Evolutionary conservation across 2,888 invertebrate species (phyloP), one percentile per base, ranked within the genome.

Genomic region (Torymus auratus): DNA sequence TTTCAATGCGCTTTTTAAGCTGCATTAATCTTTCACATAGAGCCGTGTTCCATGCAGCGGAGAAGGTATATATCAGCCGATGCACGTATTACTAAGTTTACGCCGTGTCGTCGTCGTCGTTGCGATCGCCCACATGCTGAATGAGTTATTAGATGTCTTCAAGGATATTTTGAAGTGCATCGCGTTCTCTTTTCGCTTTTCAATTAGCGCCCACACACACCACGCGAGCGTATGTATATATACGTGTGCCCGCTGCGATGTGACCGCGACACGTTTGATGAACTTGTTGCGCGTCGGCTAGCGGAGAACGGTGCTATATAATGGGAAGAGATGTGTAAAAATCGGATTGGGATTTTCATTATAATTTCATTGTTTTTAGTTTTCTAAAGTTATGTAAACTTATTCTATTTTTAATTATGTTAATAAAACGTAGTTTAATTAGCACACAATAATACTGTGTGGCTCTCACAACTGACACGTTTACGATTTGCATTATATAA

Each of bases 81-180:
- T 28, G 28, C 28, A 4, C 28, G 28, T 68, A 68, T 55, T 52
- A 52, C 23, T 52, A 71, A 61, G 61, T 60, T 72, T 52, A 72
- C 62, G 3, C 28, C 28, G 28, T 28, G 28, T 28, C 28, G 28
- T 28, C 28, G 28, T 2, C 28, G 12, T 72, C 23, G n/a, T 17
- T 23, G 5, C n/a, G 12, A 62, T 23, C 53, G 15, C 62, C 50
- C n/a, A 62, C 60, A n/a, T 23, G 53, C 61, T 56, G 20, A 20
- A 65, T 74, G 56, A 56, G 14, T 65, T 55, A 74, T 73, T 61
- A 41, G 17, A 2, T 28, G 28, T 13, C 20, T 11, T 10, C 56
- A 65, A 74, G 55, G 61, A 62, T 64, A 64, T 23, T 15, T 4
- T 2, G n/a, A 5, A 12, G 5, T 17, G n/a, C 10, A 28, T 28